Conservation (phyloP, 2,113 vertebrate species). For the Argyrosomus japonicus region DNA sequence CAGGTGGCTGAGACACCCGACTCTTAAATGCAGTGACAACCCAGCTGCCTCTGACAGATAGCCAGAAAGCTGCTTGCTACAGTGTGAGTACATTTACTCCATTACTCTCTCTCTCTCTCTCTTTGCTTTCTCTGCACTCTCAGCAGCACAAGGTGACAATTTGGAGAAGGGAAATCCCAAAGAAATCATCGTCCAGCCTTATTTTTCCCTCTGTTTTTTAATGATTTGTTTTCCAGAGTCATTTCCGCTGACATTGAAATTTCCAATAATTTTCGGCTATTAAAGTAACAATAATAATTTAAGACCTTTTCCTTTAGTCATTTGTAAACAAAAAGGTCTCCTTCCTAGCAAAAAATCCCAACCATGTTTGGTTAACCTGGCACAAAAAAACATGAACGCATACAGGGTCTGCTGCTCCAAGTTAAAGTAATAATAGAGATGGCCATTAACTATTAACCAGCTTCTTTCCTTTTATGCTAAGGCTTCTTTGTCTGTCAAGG, state of each 20-base stretch:
- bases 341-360: background rate
- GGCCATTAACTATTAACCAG: slow-evolving; percentile 78
- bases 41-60: slow-evolving; percentile 75
- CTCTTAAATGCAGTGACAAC: slow-evolving; percentile 43
- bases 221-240: slow-evolving; percentile 57
- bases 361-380: background rate
- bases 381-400: background rate
- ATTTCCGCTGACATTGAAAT: slow-evolving; percentile 51
- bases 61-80: slow-evolving; percentile 40
- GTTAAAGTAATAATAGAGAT: slow-evolving; percentile 54
- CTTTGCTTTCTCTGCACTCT: background rate
- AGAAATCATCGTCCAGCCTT: slow-evolving; percentile 5
- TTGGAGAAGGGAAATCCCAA: slow-evolving; percentile 56
- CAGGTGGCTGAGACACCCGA: slow-evolving; percentile 73
- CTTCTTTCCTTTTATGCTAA: slow-evolving; percentile 52
- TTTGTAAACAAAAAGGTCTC: slow-evolving; percentile 18
- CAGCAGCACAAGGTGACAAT: slow-evolving; percentile 28
- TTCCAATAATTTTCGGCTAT: slow-evolving; percentile 36
- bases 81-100: background rate
- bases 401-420: slow-evolving; percentile 19
- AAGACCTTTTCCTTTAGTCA: slow-evolving; percentile 41
- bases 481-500: slow-evolving; percentile 62
- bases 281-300: slow-evolving; percentile 34
- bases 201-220: slow-evolving; percentile 35
- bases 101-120: background rate